Conservation (phyloP, 2,113 vertebrate species). For the Cephalopholis sonnerati region DNA sequence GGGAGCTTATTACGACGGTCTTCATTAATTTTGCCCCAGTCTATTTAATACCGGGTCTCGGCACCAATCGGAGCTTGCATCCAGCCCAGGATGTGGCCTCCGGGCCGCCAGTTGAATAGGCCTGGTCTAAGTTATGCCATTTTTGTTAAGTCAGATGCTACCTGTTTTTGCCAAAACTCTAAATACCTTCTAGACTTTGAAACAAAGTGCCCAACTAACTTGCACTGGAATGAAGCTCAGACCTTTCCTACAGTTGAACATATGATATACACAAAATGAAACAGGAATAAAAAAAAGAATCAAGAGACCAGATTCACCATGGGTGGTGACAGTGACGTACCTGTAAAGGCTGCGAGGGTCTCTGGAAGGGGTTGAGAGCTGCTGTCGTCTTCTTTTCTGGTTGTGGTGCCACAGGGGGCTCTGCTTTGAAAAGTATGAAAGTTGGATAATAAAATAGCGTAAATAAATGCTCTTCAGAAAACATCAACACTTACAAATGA, state of each 20-base stretch:
- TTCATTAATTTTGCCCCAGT: too few relatives aligned
- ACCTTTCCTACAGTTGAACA: fast-evolving
- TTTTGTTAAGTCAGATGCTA: background rate
- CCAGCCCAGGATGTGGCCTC: too few relatives aligned
- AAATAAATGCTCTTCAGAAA: background rate
- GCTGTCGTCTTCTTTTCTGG: constrained; percentile 54
- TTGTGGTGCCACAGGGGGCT: constrained; percentile 40
- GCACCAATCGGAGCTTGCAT: too few relatives aligned
- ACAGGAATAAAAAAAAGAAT: background rate
- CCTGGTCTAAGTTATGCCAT: too few relatives aligned
- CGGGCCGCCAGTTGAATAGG: too few relatives aligned
- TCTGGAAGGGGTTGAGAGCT: constrained; percentile 78
- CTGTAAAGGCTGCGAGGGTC: constrained; percentile 64
- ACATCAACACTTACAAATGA: background rate
- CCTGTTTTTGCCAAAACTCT: background rate
- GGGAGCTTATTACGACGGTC: too few relatives aligned
- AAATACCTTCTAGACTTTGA: too few relatives aligned
- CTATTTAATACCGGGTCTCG: too few relatives aligned
- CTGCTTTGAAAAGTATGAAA: constrained; percentile 37
- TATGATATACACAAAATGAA: too few relatives aligned
- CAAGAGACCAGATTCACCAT: background rate
- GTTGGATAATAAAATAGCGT: background rate
- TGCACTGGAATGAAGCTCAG: background rate
- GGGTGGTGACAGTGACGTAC: constrained; percentile 49
- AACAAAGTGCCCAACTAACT: background rate